A percentile compares a stretch with the other conserved stretches of the same genome.
Evolutionary conservation across 2,797 vertebrate species (phyloP).

Genomic region (Adelosebastes latens): DNA sequence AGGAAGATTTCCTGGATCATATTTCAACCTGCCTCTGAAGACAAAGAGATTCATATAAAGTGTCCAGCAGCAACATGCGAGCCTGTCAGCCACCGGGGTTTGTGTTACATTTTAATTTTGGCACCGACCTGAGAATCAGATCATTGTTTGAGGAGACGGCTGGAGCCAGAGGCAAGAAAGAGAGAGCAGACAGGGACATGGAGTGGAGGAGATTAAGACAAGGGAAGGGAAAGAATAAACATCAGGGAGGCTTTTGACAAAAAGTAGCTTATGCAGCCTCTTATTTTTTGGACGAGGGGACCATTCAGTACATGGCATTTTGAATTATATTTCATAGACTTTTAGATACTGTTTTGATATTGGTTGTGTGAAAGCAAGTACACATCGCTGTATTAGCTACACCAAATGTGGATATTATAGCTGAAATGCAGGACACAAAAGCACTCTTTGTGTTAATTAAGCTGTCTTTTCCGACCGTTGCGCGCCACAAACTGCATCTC

Average conservation of each 20-base stretch:
- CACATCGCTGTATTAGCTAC: neutral
- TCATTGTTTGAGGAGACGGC: conserved; percentile 56
- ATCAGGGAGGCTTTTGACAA: conserved; percentile 30
- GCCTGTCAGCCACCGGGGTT: conserved; percentile 40
- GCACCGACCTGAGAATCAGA: conserved; percentile 51
- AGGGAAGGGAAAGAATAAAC: conserved; percentile 45
- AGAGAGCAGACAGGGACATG: conserved; percentile 44
- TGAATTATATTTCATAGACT: conserved; percentile 7
- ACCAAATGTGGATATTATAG: neutral
- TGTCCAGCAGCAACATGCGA: conserved; percentile 38
- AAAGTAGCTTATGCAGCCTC: conserved; percentile 36
- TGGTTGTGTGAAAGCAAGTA: neutral
- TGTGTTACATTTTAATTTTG: conserved; percentile 62
- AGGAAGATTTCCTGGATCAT: conserved; percentile 7
- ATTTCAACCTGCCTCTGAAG: conserved; percentile 34
- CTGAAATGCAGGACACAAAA: neutral
- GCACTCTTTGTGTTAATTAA: neutral
- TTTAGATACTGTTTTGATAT: neutral
- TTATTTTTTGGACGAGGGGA: conserved; percentile 23
- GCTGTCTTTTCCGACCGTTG: conserved; percentile 5
- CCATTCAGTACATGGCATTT: neutral
- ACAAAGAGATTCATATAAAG: conserved; percentile 36
- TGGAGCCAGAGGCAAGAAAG: conserved; percentile 54
- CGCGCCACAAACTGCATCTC: conserved; percentile 3
- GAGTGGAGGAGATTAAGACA: conserved; percentile 63